These are phyloP conservation scores for Endomychus coccineus DNA, from an alignment of 2,888 invertebrate genomes.

Conservation along the genomic window DNA sequence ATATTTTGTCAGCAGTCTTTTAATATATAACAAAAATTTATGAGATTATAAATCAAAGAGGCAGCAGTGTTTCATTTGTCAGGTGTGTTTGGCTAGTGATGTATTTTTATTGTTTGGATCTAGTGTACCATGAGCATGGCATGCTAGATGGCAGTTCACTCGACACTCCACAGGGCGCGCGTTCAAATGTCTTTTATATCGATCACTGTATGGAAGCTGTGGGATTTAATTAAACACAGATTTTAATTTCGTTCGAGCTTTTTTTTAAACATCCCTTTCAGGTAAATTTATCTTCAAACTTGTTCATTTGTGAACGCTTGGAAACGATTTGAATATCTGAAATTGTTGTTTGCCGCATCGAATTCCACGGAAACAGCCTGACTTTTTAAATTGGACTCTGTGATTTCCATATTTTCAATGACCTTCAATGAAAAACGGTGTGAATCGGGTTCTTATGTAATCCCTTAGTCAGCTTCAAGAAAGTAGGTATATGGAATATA, in stretches of 20 bases:
- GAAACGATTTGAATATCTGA: no score
- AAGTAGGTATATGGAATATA: no score
- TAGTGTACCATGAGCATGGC: constrained; percentile 36
- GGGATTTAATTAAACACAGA: constrained; percentile 37
- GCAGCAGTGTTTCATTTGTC: constrained; percentile 46
- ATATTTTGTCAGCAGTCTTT: constrained; percentile 39
- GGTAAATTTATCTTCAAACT: constrained; percentile 10
- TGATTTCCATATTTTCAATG: no score
- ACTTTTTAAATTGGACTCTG: no score
- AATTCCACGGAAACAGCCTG: no score
- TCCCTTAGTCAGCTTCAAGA: no score
- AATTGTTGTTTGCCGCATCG: no score
- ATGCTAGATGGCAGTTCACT: constrained; percentile 41
- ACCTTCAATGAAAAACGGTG: no score
- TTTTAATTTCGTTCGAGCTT: constrained; percentile 32
- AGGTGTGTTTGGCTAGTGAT: constrained; percentile 44
- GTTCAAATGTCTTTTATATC: constrained; percentile 40
- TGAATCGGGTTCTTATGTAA: no score
- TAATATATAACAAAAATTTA: constrained; percentile 43
- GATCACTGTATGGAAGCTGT: constrained; percentile 31
- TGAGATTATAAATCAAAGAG: constrained; percentile 42
- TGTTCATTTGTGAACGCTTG: no score
- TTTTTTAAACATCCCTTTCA: constrained; percentile 17
- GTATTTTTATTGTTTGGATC: constrained; percentile 42
- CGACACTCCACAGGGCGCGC: constrained; percentile 34